phyloP scores from a whole-genome alignment of 2,888 invertebrate species.

The Microplitis deprimator region DNA sequence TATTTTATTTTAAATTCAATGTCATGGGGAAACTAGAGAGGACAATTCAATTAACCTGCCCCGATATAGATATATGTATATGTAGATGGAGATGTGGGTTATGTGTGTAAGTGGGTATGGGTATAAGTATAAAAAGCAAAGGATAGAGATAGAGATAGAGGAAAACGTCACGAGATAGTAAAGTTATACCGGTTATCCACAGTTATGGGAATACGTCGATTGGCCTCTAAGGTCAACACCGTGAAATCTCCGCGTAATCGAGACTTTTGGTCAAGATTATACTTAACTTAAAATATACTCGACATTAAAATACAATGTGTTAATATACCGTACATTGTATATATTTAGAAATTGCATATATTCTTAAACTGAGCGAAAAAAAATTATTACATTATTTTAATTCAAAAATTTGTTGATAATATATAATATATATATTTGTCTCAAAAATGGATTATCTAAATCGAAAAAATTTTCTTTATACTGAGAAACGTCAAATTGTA shows the following conservation, averaged over 20 bases:
- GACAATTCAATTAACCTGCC: slow-evolving; percentile 37
- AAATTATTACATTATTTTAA: too few relatives aligned
- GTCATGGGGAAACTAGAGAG: slow-evolving; percentile 28
- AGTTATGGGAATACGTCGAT: slow-evolving; percentile 31
- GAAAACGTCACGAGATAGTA: neutral
- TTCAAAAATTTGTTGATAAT: too few relatives aligned
- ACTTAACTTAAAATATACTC: slow-evolving; percentile 16
- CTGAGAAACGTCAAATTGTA: too few relatives aligned
- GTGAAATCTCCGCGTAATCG: slow-evolving; percentile 25
- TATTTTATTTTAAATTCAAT: slow-evolving; percentile 28
- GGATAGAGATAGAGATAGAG: neutral
- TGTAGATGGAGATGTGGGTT: neutral
- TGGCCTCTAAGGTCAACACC: slow-evolving; percentile 29
- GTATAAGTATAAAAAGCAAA: neutral
- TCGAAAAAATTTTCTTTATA: too few relatives aligned
- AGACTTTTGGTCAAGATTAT: slow-evolving; percentile 24
- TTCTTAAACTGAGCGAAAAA: too few relatives aligned
- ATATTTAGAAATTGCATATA: neutral
- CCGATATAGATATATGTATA: neutral
- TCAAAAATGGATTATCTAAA: too few relatives aligned
- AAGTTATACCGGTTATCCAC: slow-evolving; percentile 19
- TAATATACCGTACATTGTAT: neutral
- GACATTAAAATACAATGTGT: slow-evolving; percentile 9
- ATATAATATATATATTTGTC: too few relatives aligned
- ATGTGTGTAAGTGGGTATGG: neutral